Percentiles rank a stretch among this genome's conserved stretches.
Evolutionary conservation across 1,140 invertebrate species (phyloP).

Genomic region (Zaprionus nigranus): DNA sequence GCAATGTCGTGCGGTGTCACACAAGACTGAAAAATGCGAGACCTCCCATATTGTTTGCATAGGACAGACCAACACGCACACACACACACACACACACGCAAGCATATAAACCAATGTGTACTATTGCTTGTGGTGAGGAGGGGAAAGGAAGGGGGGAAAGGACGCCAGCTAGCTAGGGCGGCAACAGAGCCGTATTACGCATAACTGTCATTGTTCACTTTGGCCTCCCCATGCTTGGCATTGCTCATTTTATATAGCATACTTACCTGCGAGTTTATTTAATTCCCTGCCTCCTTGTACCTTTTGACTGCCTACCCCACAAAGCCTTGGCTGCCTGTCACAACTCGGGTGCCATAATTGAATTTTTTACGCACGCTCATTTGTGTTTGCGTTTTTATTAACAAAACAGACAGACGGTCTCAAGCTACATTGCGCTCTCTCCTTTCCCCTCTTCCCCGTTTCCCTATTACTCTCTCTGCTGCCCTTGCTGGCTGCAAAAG

Average conservation of each 20-base stretch:
- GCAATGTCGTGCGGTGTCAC: conserved; percentile 39
- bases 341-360: conserved; percentile 65
- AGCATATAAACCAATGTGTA: not conserved
- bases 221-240: not conserved
- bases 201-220: conserved; percentile 70
- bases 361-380: conserved; percentile 82
- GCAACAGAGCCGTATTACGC: conserved; percentile 40
- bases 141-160: conserved; percentile 8
- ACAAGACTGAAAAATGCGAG: conserved; percentile 55
- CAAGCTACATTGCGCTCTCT: not conserved
- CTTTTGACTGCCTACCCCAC: conserved; percentile 48
- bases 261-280: conserved; percentile 72
- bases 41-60: conserved; percentile 28
- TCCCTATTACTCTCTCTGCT: not conserved
- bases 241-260: conserved; percentile 56
- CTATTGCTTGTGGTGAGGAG: conserved; percentile 35
- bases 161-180: not conserved
- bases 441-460: not conserved
- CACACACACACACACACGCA: not conserved
- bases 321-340: conserved; percentile 21
- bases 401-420: conserved; percentile 59
- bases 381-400: conserved; percentile 81
- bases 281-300: conserved; percentile 49
- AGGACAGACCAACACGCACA: conserved; percentile 30
- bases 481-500: conserved; percentile 16